Base-by-base conservation (phyloP, 2,113 vertebrate genomes). In the Peromyscus maniculatus region DNA sequence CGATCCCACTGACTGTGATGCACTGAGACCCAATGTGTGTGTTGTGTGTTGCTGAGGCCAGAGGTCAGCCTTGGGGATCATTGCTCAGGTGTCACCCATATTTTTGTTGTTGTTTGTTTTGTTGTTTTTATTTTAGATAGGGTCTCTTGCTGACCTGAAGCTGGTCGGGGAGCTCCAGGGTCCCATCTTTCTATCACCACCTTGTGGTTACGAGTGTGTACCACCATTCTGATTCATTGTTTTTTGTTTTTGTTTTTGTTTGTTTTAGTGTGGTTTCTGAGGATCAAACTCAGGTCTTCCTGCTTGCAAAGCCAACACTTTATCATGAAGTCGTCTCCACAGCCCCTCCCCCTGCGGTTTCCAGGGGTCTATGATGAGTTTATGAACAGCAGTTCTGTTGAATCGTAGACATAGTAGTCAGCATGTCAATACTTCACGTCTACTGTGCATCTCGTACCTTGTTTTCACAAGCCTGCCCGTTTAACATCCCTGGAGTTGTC, bases 401-500 rank as follows among this genome's bases (percentile, higher is more conserved):
- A 52, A 21, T 1, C 49, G 64, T 64, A 69, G 26, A 39, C 28
- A 5, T 19, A 31, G 2, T 33, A 46, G 59, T 57, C 19, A 19
- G 33, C 1, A 4, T 62, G 21, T 46, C 36, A 66, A 31, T 7
- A 4, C 21, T 16, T 31, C 36, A 59, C 13, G 22, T 12, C 59
- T 4, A 7, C 62, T 19, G 5, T 17, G 0, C 2, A 2, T 46
- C 36, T 26, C 2, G 43, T 55, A 5, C 39, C 31, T 39, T 72
- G n/a, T 64, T 31, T 46, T 12, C 66, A 59, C 0, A 12, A 22
- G 79, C 5, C 62, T 80, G 52, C n/a, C 2, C 3, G 2, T n/a
- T 16, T 7, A 24, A 7, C 9, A 2, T 7, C 26, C 74, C 67
- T 11, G 7, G 52, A 43, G 36, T 28, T 46, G 36, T 11, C 33